Base-by-base conservation (phyloP, 2,797 vertebrate species). In the Cetoscarus ocellatus region DNA sequence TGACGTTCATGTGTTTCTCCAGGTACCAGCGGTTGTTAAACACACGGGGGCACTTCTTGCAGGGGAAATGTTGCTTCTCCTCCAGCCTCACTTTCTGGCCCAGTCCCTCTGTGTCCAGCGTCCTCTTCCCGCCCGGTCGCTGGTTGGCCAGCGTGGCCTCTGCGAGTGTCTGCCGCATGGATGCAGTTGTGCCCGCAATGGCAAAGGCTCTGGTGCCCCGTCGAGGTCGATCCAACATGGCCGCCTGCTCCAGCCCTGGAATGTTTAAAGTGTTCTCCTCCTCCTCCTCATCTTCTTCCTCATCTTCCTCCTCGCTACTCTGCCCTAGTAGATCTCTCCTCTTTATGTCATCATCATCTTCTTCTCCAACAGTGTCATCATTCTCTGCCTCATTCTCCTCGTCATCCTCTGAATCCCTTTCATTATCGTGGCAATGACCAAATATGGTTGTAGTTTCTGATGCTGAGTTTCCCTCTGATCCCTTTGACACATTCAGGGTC, bases 1-100 rank as follows among this genome's bases (percentile, higher is more conserved):
- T 99, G 90, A 99, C 98, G 0, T 97, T 99, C 96, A 98, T 98
- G 94, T 99, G 98, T 62, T 99, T 99, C 80, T 99, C 97, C 95
- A 99, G 93, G 90, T 99, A 99, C 97, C 98, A 99, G 88, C 97
- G 96, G 92, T 99, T 99, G 94, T 99, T 99, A 90, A 99, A 99
- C 60, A 99, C 91, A 0, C 98, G 95, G 0, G 98, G 97, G 45
- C 98, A 99, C 69, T 98, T 99, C 92, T 98, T 98, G 81, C 98
- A 99, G 0, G 96, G 94, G 67, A 96, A 98, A 73, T 98, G 96
- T 66, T 97, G 97, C 85, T 97, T 98, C 87, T 99, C 98, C 84
- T 99, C 98, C 71, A 99, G 93, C 86, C 97, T 96, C 61, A 97
- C 97, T 84, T 98, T 98, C 89, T 96, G 96, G 34, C 96, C 96